Percentiles rank a stretch among this genome's conserved stretches.
Evolutionary conservation across 2,797 vertebrate species (phyloP).

Genomic region (Okamejei kenojei): DNA sequence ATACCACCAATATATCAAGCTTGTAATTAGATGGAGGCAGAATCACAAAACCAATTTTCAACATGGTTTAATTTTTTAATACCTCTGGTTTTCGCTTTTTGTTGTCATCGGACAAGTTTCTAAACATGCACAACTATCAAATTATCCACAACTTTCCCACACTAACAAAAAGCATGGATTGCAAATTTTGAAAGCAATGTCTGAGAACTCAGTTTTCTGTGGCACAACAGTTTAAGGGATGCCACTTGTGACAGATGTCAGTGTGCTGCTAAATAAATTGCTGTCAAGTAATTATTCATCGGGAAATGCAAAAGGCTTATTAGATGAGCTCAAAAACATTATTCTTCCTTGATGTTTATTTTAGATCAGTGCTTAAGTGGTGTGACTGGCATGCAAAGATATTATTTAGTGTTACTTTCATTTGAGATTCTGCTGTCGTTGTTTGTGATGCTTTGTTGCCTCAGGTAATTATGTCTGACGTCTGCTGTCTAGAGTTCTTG

Average conservation of each 20-base stretch:
- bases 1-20: not conserved
- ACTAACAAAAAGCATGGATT: not conserved
- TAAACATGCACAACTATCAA: not conserved
- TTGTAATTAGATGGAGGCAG: constrained; percentile 22
- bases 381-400: constrained; percentile 38
- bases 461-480: constrained; percentile 38
- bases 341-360: constrained; percentile 39
- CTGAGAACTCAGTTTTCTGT: not conserved
- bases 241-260: constrained; percentile 21
- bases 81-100: not conserved
- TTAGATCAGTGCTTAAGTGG: constrained; percentile 37
- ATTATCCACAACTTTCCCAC: not conserved
- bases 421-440: constrained; percentile 35
- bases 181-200: not conserved
- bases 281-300: constrained; percentile 36
- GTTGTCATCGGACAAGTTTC: not conserved
- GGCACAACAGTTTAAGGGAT: not conserved
- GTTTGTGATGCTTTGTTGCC: constrained; percentile 38
- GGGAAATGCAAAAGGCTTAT: constrained; percentile 36
- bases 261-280: constrained; percentile 18
- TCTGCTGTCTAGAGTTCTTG: constrained; percentile 38
- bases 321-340: constrained; percentile 35
- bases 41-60: not conserved
- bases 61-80: constrained; percentile 12
- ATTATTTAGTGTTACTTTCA: constrained; percentile 37